Conservation (phyloP, 2,888 invertebrate genomes). For the Trissolcus japonicus region DNA sequence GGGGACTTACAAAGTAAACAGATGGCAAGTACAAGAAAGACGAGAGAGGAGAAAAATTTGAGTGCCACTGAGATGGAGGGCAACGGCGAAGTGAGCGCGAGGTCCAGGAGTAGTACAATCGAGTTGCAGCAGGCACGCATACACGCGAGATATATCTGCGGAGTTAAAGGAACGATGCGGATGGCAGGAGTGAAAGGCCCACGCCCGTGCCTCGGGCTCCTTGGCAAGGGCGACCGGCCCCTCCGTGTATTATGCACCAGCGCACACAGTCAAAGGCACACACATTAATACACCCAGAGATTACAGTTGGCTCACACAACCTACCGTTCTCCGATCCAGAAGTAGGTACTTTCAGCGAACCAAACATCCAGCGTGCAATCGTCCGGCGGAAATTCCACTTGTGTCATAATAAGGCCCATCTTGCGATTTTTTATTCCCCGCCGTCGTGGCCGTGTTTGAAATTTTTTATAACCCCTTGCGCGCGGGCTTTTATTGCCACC, state of each 20-base stretch:
- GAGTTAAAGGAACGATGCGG: conserved; percentile 72
- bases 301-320: conserved; percentile 56
- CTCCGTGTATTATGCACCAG: conserved; percentile 63
- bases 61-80: conserved; percentile 64
- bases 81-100: conserved; percentile 49
- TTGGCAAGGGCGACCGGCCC: conserved; percentile 75
- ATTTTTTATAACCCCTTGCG: conserved; percentile 21
- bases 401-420: conserved; percentile 47
- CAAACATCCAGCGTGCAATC: conserved; percentile 50
- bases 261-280: conserved; percentile 50
- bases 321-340: conserved; percentile 61
- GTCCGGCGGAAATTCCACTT: conserved; percentile 37
- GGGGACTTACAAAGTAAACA: conserved; percentile 2
- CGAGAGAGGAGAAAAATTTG: conserved; percentile 56
- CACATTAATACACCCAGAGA: conserved; percentile 36
- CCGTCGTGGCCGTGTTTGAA: conserved; percentile 12
- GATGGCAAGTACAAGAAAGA: conserved; percentile 10
- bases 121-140: conserved; percentile 52
- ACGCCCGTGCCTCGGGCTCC: conserved; percentile 76
- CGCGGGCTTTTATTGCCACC: conserved; percentile 6
- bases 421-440: conserved; percentile 34
- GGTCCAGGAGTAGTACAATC: conserved; percentile 52
- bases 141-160: conserved; percentile 54
- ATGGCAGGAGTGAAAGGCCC: conserved; percentile 77
- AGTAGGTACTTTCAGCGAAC: conserved; percentile 54